Conservation (phyloP, 2,797 vertebrate species). For the Meriones psammophilus region DNA sequence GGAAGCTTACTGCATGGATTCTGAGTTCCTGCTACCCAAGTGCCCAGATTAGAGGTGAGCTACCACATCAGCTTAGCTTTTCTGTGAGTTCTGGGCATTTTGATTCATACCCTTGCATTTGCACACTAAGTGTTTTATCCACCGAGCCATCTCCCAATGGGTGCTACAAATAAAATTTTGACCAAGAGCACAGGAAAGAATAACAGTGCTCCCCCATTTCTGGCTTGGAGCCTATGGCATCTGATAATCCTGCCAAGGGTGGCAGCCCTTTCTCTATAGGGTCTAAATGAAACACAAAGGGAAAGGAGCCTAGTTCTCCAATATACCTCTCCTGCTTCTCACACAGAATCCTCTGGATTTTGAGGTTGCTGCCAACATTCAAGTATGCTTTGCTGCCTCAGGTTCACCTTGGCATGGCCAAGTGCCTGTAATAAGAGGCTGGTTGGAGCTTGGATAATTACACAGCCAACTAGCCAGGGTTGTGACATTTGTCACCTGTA, state of each 20-base stretch:
- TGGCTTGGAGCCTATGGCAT: too few species aligned
- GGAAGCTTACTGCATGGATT: not conserved
- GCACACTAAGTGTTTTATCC: not conserved
- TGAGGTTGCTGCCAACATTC: slow-evolving; percentile 51
- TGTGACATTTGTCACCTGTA: slow-evolving; percentile 77
- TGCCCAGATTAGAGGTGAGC: not conserved
- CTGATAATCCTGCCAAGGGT: not conserved
- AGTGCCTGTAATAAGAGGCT: slow-evolving; percentile 84
- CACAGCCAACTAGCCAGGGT: slow-evolving; percentile 80
- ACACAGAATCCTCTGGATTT: not conserved
- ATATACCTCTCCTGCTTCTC: not conserved
- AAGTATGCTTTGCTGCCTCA: slow-evolving; percentile 70
- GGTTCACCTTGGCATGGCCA: slow-evolving; percentile 79
- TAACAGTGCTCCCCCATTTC: not conserved
- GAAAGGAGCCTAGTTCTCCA: not conserved
- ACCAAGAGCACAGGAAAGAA: not conserved
- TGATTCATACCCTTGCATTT: not conserved
- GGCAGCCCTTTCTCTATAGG: not conserved
- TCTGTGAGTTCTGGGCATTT: not conserved
- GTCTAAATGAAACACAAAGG: not conserved
- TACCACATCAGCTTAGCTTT: not conserved
- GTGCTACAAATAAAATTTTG: not conserved
- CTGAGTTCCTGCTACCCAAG: not conserved
- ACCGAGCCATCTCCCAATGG: not conserved
- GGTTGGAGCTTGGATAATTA: slow-evolving; percentile 83